Conservation (phyloP, 2,113 vertebrate species). For the Enhydra lutris region DNA sequence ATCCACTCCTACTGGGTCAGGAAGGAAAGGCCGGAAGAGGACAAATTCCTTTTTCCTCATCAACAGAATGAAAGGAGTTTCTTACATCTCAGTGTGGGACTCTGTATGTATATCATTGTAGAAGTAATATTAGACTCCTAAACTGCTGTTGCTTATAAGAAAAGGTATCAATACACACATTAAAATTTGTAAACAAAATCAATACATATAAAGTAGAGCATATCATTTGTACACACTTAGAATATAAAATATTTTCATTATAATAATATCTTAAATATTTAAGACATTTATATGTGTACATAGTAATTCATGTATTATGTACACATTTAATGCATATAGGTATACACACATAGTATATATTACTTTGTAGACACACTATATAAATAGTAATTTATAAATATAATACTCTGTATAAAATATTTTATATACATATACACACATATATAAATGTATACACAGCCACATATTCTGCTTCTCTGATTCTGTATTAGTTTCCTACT, state of each 20-base stretch:
- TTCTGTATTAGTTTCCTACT: not conserved
- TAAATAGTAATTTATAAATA: not conserved
- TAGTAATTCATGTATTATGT: not conserved
- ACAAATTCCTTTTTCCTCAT: not conserved
- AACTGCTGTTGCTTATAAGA: not conserved
- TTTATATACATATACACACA: not conserved
- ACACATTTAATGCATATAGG: not conserved
- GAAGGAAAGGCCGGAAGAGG: not conserved
- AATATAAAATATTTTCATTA: not conserved
- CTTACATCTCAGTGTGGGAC: accelerated
- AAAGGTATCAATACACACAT: not conserved
- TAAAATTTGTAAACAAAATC: not conserved
- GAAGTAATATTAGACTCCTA: not conserved
- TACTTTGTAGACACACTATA: not conserved
- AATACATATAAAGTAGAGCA: not conserved
- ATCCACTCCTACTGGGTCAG: not conserved
- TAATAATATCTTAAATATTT: not conserved
- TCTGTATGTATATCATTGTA: not conserved
- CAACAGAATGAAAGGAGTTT: not conserved
- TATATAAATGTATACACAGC: not conserved
- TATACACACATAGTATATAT: not conserved
- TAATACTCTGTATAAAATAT: not conserved
- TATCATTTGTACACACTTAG: not conserved
- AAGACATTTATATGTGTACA: not conserved
- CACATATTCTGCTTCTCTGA: not conserved